Percentiles rank a stretch among this genome's conserved stretches.
Conservation (phyloP, 1,140 invertebrate genomes). For the Hermetia illucens region DNA sequence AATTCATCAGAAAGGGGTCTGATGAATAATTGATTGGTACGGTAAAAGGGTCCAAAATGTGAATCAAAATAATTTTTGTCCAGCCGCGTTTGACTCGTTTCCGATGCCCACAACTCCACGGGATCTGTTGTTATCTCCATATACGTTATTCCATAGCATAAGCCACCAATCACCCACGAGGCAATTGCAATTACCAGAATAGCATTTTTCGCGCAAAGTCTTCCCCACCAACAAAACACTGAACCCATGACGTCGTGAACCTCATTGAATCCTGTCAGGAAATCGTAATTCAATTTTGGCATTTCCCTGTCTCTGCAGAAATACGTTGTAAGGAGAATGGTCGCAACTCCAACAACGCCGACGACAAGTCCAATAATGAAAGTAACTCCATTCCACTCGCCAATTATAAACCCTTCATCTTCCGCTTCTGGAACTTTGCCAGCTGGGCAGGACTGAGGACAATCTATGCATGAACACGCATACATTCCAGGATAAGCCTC, state of each 20-base stretch:
- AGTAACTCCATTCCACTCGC: conserved; percentile 21
- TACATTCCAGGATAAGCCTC: conserved; percentile 37
- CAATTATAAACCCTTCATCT: conserved; percentile 20
- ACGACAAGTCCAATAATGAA: conserved; percentile 29
- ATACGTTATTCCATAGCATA: conserved; percentile 47
- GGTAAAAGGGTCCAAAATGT: conserved; percentile 81
- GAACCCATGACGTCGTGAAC: conserved; percentile 33
- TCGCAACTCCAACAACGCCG: conserved; percentile 13
- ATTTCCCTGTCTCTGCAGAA: too few relatives aligned
- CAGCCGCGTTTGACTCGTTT: conserved; percentile 52
- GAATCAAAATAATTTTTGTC: conserved; percentile 76
- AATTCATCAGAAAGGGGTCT: conserved; percentile 17
- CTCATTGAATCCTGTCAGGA: too few relatives aligned
- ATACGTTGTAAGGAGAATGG: too few relatives aligned
- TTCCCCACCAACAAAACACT: conserved; percentile 39
- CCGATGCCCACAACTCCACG: conserved; percentile 78
- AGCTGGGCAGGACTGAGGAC: conserved; percentile 43
- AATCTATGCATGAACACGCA: conserved; percentile 69
- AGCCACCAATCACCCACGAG: conserved; percentile 38
- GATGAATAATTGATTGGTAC: conserved; percentile 70
- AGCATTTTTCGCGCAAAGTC: conserved; percentile 46
- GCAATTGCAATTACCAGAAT: conserved; percentile 41
- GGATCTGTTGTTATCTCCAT: conserved; percentile 69
- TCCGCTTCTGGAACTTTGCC: conserved; percentile 32
- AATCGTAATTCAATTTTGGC: too few relatives aligned